Base-by-base conservation (phyloP, 1,140 invertebrate species). In the Lasioglossum baleicum region DNA sequence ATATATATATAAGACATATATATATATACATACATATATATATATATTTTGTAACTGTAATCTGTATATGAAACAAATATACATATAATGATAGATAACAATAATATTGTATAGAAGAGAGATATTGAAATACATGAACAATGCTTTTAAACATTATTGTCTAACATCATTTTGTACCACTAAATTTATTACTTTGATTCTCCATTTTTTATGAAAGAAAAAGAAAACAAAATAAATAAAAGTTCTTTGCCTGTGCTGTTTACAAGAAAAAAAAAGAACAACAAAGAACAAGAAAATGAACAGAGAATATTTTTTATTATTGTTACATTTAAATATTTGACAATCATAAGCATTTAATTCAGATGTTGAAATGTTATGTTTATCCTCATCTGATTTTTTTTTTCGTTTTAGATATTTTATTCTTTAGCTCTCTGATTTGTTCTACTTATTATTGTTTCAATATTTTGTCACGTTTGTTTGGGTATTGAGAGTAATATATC, bases 91-190 rank as follows among this genome's bases (percentile, higher is more conserved):
- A 91, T 91, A 92, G 88, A 90, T 89, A 85, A 90, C 85, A 88
- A 92, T 88, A 88, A 92, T 90, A 93, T 91, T 92, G 91, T 92
- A 92, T 92, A 92, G 91, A 93, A 93, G 88, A 92, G 91, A 92
- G 91, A 92, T 92, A 92, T 92, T 92, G 91, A 93, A 93, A 93
- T 93, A 92, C 91, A 93, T 91, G 91, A 92, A 92, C 89, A 87
- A 92, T 92, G 91, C 91, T 93, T 92, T 93, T 93, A 92, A 93
- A 92, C 90, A 92, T 92, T 88, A 91, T 90, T 89, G 91, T 92
- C 92, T 93, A 91, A 92, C 88, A 89, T 93, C 91, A 92, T 93
- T 93, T 91, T 92, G 87, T 90, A 92, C 91, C 92, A 93, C 90
- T 90, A 90, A 90, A 89, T 91, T 89, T 87, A 80, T 85, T 82